Evolutionary conservation across 2,113 vertebrate species (phyloP).

Genomic region (Seriola aureovittata): DNA sequence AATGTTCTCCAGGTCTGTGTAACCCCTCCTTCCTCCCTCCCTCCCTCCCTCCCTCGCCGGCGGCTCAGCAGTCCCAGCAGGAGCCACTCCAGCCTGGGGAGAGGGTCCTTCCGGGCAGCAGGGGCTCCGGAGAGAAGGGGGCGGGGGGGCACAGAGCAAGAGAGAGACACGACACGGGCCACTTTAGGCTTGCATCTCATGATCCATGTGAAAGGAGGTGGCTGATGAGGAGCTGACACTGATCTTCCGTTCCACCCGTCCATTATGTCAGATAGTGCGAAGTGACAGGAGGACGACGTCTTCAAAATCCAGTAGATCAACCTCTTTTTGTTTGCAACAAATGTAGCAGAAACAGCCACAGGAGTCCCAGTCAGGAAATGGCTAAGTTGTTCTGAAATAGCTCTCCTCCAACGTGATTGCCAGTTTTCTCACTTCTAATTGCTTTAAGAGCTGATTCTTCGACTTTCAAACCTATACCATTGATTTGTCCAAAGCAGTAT

Average conservation of each 20-base stretch:
- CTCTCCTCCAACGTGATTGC: slow-evolving; percentile 56
- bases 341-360: slow-evolving; percentile 84
- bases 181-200: slow-evolving; percentile 74
- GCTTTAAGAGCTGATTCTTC: slow-evolving; percentile 53
- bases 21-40: slow-evolving; percentile 26
- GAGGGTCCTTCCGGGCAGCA: slow-evolving; percentile 78
- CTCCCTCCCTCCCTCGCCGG: slow-evolving; percentile 39
- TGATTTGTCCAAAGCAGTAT: slow-evolving; percentile 15
- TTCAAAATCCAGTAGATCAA: slow-evolving; percentile 74
- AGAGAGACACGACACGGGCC: slow-evolving; percentile 48
- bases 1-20: slow-evolving; percentile 68
- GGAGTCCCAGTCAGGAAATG: slow-evolving; percentile 71
- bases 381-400: slow-evolving; percentile 72
- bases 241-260: slow-evolving; percentile 79
- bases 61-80: slow-evolving; percentile 79
- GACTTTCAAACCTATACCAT: slow-evolving; percentile 45
- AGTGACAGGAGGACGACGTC: slow-evolving; percentile 76
- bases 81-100: slow-evolving; percentile 79
- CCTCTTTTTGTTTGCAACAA: slow-evolving; percentile 83
- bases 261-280: slow-evolving; percentile 81
- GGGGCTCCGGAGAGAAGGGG: slow-evolving; percentile 55
- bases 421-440: slow-evolving; percentile 56
- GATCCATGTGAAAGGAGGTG: slow-evolving; percentile 69
- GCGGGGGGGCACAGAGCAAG: slow-evolving; percentile 1
- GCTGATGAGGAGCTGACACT: slow-evolving; percentile 78